Evolutionary conservation across 2,113 vertebrate species (phyloP).

Genomic region (Aspiorhynchus laticeps): DNA sequence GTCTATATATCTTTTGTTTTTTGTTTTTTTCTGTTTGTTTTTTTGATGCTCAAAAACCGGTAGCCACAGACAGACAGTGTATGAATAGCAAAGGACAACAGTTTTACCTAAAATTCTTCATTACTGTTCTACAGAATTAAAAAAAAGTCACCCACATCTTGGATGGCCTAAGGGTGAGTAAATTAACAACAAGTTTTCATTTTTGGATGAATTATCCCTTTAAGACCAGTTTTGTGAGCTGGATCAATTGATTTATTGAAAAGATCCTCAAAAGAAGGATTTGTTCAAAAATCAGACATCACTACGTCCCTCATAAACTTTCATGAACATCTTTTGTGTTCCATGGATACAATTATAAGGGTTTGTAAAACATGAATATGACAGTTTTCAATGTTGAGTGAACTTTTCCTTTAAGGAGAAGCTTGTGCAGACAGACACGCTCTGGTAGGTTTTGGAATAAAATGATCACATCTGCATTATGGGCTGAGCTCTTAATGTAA

Average conservation of each 20-base stretch:
- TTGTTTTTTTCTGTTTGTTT: neutral
- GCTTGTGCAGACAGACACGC: neutral
- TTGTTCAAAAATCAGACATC: too few relatives aligned
- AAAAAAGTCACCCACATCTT: too few relatives aligned
- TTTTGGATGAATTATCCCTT: too few relatives aligned
- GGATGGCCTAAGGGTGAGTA: too few relatives aligned
- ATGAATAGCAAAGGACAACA: too few relatives aligned
- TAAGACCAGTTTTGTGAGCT: too few relatives aligned
- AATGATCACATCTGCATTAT: slow-evolving; percentile 26
- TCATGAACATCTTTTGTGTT: neutral
- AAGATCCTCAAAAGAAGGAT: too few relatives aligned
- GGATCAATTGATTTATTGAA: too few relatives aligned
- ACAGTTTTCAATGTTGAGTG: neutral
- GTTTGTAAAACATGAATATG: neutral
- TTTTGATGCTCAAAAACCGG: neutral
- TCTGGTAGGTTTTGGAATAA: neutral
- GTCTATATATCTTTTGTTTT: too few relatives aligned
- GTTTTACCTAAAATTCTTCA: neutral
- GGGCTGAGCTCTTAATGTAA: neutral
- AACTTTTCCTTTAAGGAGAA: neutral
- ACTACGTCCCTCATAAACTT: too few relatives aligned
- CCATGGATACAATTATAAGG: neutral
- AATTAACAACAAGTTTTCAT: too few relatives aligned
- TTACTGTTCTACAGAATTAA: too few relatives aligned
- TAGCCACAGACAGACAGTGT: neutral